Base-by-base conservation (phyloP, 2,888 invertebrate genomes). In the Petrolisthes manimaculis region DNA sequence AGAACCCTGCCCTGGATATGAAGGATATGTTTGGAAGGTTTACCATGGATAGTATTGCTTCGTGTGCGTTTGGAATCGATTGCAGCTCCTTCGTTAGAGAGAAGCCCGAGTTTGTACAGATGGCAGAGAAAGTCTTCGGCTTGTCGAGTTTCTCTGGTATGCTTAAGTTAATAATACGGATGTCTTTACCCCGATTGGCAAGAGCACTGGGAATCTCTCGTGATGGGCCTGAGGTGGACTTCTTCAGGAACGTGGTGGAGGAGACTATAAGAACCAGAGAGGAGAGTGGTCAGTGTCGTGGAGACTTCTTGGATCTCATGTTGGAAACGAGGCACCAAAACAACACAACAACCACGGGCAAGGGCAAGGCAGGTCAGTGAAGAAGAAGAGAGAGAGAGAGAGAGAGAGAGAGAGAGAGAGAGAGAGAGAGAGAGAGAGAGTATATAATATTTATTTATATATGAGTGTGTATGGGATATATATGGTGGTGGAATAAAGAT, bases 41-140 rank as follows among this genome's bases (percentile, higher is more conserved):
- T 79, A 85, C 86, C 37, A 90, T 89, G 82, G 89, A 86, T 51
- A 81, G 84, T 14, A 86, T 89, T 69, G 90, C 89, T 53, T 88
- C 90, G 18, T 90, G 90, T 74, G 90, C 90, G 8, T 90, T 90
- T 75, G 90, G 90, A 12, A 86, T 90, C 24, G 85, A 88, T 61
- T 79, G 88, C 21, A 86, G 79, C n/a, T 85, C 88, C 4, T 21
- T 86, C n/a, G n/a, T 55, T 5, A 82, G 83, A 51, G 84, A 86
- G 14, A 53, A 83, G 12, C 78, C 88, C 3, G 56, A 74, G 8
- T 90, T 90, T 77, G 21, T 88, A 6, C 56, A 88, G 21, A 86
- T 79, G 75, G 90, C 88, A 3, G 61, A 74, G 4, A 37, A 21
- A 6, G 74, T 90, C 37, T 88, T 90, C 69, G 67, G 12, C 9